Evolutionary conservation across 2,113 vertebrate species (phyloP).

Genomic region (Madoqua kirkii): DNA sequence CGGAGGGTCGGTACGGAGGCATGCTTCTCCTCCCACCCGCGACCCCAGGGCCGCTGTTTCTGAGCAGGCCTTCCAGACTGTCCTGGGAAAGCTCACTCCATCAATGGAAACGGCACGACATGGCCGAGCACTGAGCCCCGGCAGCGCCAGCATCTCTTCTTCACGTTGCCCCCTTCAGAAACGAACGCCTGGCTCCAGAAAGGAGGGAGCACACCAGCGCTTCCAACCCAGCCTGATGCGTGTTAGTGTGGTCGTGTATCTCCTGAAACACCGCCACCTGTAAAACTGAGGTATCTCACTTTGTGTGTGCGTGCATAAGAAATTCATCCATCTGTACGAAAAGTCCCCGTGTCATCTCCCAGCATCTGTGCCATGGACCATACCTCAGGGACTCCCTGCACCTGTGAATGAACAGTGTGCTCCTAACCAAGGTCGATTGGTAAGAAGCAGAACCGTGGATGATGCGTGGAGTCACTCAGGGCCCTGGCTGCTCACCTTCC

Average conservation of each 20-base stretch:
- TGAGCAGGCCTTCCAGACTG: conserved; percentile 41
- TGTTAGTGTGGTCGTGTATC: neutral
- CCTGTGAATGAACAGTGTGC: neutral
- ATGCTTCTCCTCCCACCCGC: neutral
- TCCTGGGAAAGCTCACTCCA: neutral
- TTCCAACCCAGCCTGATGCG: neutral
- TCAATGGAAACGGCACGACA: conserved; percentile 44
- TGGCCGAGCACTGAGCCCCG: conserved; percentile 44
- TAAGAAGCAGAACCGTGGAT: neutral
- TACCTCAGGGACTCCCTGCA: neutral
- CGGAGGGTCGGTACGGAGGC: fast-evolving
- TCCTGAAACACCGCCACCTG: neutral
- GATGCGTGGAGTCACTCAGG: neutral
- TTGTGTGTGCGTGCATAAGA: neutral
- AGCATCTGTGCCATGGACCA: neutral
- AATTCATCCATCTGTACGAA: neutral
- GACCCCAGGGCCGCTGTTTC: conserved; percentile 9
- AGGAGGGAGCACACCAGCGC: neutral
- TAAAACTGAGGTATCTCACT: neutral
- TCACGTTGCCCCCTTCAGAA: conserved; percentile 58
- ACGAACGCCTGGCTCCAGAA: conserved; percentile 39
- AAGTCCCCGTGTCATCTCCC: neutral
- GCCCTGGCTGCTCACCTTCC: neutral
- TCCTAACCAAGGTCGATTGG: neutral
- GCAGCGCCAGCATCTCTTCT: conserved; percentile 41